Conservation (phyloP, 2,797 vertebrate genomes). For the Arrhamphus sclerolepis region DNA sequence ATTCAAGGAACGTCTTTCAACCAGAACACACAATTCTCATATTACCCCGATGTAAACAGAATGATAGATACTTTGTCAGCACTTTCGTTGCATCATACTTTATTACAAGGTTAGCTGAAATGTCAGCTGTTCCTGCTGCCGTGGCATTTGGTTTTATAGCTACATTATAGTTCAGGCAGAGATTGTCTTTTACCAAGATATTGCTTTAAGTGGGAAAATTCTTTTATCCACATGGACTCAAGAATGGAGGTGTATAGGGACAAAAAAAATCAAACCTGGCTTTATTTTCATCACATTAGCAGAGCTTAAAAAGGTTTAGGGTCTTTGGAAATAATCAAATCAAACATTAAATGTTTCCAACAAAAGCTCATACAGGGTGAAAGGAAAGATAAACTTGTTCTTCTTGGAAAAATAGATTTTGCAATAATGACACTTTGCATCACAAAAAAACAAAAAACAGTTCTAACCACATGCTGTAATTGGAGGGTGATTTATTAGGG, state of each 20-base stretch:
- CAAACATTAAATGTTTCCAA: no score
- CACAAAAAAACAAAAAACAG: slow-evolving; percentile 1
- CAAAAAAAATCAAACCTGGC: not conserved
- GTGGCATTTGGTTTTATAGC: slow-evolving; percentile 50
- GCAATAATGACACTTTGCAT: not conserved
- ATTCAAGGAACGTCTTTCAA: slow-evolving; percentile 28
- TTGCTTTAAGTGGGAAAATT: slow-evolving; percentile 11
- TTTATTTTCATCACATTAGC: slow-evolving; percentile 6
- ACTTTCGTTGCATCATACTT: slow-evolving; percentile 58
- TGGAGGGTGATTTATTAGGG: slow-evolving; percentile 63
- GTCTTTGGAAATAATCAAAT: not conserved
- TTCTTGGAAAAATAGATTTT: no score
- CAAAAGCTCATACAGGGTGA: no score
- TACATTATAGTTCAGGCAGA: slow-evolving; percentile 13
- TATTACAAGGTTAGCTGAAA: slow-evolving; percentile 72
- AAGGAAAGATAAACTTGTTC: no score
- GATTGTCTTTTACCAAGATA: slow-evolving; percentile 24
- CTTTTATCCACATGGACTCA: slow-evolving; percentile 23
- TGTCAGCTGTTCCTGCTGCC: slow-evolving; percentile 57
- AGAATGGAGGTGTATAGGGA: not conserved
- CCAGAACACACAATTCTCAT: slow-evolving; percentile 44
- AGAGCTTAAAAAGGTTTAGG: not conserved
- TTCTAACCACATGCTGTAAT: slow-evolving; percentile 41
- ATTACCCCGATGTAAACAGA: slow-evolving; percentile 56
- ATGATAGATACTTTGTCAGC: slow-evolving; percentile 61